Evolutionary conservation across 2,888 invertebrate species (phyloP).

Genomic region (Apoderus coryli): DNA sequence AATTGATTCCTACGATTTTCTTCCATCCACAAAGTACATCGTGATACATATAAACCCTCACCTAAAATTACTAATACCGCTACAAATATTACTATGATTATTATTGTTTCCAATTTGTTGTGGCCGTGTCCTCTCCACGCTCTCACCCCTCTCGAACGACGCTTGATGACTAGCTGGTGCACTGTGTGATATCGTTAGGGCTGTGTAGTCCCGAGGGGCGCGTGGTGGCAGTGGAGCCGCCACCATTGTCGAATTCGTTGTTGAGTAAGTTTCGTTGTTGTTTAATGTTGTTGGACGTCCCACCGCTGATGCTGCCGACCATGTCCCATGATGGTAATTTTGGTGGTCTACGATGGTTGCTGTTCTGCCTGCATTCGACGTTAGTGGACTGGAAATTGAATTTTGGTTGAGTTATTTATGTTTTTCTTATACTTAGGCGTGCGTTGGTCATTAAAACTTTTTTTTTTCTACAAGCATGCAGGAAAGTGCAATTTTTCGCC

Average conservation of each 20-base stretch:
- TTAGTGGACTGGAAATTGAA: slow-evolving; percentile 33
- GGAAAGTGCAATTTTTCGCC: too few species aligned
- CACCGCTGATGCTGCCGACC: slow-evolving; percentile 8
- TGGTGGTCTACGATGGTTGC: slow-evolving; percentile 19
- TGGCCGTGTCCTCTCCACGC: slow-evolving; percentile 30
- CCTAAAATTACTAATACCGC: too few species aligned
- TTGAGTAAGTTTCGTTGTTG: not conserved
- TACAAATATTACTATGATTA: too few species aligned
- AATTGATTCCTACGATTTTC: too few species aligned
- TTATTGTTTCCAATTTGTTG: too few species aligned
- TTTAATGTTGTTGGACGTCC: too few species aligned
- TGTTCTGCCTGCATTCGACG: slow-evolving; percentile 38
- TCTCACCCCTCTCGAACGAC: slow-evolving; percentile 32
- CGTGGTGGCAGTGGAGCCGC: slow-evolving; percentile 9
- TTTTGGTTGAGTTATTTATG: too few species aligned
- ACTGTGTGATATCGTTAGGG: slow-evolving; percentile 31
- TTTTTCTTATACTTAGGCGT: too few species aligned
- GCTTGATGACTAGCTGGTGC: slow-evolving; percentile 33
- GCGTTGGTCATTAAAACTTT: too few species aligned
- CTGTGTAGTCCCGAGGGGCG: slow-evolving; percentile 25
- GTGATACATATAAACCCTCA: too few species aligned
- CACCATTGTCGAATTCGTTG: slow-evolving; percentile 5
- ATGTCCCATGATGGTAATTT: slow-evolving; percentile 22
- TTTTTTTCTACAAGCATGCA: too few species aligned
- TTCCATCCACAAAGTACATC: too few species aligned